phyloP scores from a whole-genome alignment of 2,888 invertebrate species.

The Dermolepida albohirtum region DNA sequence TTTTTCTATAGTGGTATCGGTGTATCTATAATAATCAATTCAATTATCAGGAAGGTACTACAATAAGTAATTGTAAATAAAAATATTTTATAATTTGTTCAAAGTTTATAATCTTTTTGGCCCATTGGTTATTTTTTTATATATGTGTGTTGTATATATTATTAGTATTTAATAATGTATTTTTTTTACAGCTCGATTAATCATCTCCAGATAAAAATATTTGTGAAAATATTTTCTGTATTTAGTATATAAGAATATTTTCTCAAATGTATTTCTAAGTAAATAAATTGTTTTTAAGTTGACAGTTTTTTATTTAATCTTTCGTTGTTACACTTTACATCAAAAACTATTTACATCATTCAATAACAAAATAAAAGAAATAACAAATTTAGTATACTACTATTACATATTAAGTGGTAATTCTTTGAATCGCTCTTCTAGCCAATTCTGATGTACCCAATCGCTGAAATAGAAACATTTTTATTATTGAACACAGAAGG shows the following conservation, averaged over 20 bases:
- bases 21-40: no score
- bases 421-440: constrained; percentile 50
- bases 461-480: constrained; percentile 48
- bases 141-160: no score
- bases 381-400: background rate
- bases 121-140: no score
- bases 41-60: no score
- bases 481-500: background rate
- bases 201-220: constrained; percentile 3
- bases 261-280: constrained; percentile 32
- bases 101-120: no score
- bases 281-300: constrained; percentile 41
- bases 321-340: constrained; percentile 1
- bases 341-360: background rate
- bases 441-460: constrained; percentile 50
- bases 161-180: constrained; percentile 1
- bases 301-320: constrained; percentile 35
- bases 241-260: constrained; percentile 20
- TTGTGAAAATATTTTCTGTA: constrained; percentile 30
- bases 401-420: constrained; percentile 45
- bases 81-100: no score
- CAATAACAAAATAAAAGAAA: no score
- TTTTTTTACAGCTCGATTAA: constrained; percentile 51
- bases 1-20: no score
- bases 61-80: no score